Conservation (phyloP, 1,140 invertebrate species). For the Apocrypta bakeri region DNA sequence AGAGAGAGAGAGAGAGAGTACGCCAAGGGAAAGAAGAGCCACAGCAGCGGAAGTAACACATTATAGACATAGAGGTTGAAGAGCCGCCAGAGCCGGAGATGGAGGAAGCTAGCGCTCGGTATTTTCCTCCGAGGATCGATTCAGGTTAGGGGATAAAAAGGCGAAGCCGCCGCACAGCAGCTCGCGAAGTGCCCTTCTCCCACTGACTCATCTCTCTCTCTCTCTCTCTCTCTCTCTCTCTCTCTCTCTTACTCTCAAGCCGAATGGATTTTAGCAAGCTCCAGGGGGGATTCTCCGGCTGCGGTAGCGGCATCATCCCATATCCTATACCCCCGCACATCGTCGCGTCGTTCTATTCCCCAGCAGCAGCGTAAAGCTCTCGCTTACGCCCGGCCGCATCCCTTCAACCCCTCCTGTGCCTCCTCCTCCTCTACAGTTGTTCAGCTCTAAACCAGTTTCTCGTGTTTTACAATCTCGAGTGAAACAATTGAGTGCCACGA, state of each 20-base stretch:
- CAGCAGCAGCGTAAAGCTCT: constrained; percentile 56
- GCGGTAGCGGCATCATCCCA: constrained; percentile 45
- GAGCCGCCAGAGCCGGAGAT: background rate
- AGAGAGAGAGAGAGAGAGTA: background rate
- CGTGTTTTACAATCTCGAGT: constrained; percentile 67
- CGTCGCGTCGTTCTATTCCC: constrained; percentile 44
- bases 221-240: background rate
- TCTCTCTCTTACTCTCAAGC: constrained; percentile 6
- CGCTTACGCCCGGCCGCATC: constrained; percentile 10
- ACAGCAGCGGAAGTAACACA: background rate
- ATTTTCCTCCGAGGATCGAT: constrained; percentile 57
- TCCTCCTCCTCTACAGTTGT: background rate
- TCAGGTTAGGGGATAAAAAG: constrained; percentile 55
- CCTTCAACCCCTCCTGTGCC: background rate
- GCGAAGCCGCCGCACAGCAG: constrained; percentile 40
- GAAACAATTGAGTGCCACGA: constrained; percentile 67
- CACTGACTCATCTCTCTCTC: background rate
- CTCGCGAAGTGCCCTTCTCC: constrained; percentile 53
- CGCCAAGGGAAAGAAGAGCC: constrained; percentile 12
- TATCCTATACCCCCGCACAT: constrained; percentile 45
- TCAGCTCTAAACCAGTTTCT: constrained; percentile 63
- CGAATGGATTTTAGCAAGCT: constrained; percentile 58
- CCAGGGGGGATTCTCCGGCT: constrained; percentile 47
- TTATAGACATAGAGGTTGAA: constrained; percentile 14
- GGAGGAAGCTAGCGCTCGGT: constrained; percentile 25